Percentiles rank a stretch among this genome's conserved stretches.
These are phyloP conservation scores for Sylvilagus bachmani DNA, from an alignment of 2,113 vertebrate genomes.

Conservation along the genomic window DNA sequence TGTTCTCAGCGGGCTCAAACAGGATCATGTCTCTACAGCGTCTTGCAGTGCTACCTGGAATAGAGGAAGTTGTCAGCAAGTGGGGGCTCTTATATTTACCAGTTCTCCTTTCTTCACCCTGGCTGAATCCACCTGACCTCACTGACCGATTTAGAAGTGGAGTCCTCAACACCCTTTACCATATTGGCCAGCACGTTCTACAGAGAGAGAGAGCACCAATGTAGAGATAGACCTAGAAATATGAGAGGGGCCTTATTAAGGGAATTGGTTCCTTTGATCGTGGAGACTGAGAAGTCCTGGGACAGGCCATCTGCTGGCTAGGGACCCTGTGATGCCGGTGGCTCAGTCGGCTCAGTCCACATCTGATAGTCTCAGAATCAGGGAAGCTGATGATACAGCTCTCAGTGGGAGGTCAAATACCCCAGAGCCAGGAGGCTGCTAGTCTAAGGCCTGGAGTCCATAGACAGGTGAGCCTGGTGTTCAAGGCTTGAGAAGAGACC, in stretches of 20 bases:
- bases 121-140: neutral
- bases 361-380: neutral
- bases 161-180: neutral
- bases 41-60: neutral
- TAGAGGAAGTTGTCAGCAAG: neutral
- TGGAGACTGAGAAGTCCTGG: neutral
- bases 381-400: neutral
- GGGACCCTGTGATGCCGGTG: neutral
- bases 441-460: neutral
- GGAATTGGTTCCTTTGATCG: neutral
- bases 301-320: neutral
- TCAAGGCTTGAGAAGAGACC: neutral
- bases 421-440: neutral
- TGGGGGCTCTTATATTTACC: too few species aligned
- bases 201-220: neutral
- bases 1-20: neutral
- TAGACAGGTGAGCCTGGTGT: neutral
- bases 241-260: neutral
- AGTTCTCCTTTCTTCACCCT: neutral
- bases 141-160: neutral
- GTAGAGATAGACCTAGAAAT: too few species aligned
- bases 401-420: neutral
- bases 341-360: too few species aligned
- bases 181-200: neutral
- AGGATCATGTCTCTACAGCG: neutral